phyloP scores from a whole-genome alignment of 2,888 invertebrate genomes.

The Ochropacha duplaris region DNA sequence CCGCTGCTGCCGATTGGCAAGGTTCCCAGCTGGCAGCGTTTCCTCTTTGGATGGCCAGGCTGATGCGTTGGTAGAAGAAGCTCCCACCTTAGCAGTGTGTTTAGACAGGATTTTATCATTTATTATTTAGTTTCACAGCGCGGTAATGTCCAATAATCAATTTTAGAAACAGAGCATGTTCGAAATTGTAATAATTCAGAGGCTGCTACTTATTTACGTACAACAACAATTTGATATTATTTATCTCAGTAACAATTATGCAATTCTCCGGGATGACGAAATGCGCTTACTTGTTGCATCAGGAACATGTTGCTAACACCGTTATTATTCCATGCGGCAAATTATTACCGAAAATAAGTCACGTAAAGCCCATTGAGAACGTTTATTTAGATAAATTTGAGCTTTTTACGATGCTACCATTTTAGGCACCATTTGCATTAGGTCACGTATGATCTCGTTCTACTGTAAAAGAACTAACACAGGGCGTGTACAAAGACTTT shows the following conservation, averaged over 20 bases:
- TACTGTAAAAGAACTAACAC: neutral
- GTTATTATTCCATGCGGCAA: constrained; percentile 18
- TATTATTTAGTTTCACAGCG: neutral
- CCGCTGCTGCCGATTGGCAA: too few relatives aligned
- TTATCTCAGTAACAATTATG: constrained; percentile 4
- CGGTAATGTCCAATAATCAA: neutral
- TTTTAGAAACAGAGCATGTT: neutral
- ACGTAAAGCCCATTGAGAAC: constrained; percentile 4
- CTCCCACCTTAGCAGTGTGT: too few relatives aligned
- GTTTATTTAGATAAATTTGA: constrained; percentile 3
- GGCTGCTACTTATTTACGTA: neutral
- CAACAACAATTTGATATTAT: neutral
- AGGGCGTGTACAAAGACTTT: neutral
- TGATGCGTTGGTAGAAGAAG: too few relatives aligned
- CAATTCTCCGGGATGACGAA: constrained; percentile 31
- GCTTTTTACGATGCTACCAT: constrained; percentile 2
- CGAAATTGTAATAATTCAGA: neutral
- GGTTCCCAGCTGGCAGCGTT: too few relatives aligned
- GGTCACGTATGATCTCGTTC: constrained; percentile 1
- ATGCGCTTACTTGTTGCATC: constrained; percentile 37
- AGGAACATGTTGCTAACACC: constrained; percentile 25
- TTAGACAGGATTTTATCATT: too few relatives aligned
- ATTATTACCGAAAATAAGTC: constrained; percentile 2
- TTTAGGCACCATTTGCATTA: constrained; percentile 3
- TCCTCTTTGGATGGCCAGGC: too few relatives aligned